Conservation (phyloP, 2,797 vertebrate species). For the Pangasius macronema region DNA sequence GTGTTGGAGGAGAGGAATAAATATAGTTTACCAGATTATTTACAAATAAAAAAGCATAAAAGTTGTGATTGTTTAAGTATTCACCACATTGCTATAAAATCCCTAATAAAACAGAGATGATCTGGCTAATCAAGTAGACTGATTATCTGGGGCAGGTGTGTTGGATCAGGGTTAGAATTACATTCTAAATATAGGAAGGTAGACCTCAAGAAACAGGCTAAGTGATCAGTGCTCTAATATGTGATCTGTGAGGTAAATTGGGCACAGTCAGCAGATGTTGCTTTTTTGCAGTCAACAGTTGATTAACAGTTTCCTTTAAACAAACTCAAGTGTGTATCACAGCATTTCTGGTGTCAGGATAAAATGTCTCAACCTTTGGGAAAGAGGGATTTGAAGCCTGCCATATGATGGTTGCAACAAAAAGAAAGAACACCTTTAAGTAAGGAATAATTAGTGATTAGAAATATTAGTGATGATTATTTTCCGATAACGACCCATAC, state of each 20-base stretch:
- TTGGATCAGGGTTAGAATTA: slow-evolving; percentile 4
- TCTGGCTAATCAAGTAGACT: background rate
- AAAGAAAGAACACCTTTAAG: slow-evolving; percentile 3
- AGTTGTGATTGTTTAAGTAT: background rate
- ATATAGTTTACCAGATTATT: background rate
- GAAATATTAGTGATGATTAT: background rate
- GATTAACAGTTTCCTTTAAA: slow-evolving; percentile 60
- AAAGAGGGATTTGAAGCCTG: slow-evolving; percentile 32
- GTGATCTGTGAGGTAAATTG: slow-evolving; percentile 48
- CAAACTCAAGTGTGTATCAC: slow-evolving; percentile 59
- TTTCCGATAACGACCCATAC: background rate
- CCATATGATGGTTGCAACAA: slow-evolving; percentile 10
- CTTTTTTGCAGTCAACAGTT: slow-evolving; percentile 53
- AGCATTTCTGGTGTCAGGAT: slow-evolving; percentile 54
- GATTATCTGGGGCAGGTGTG: slow-evolving; percentile 17
- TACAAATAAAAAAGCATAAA: background rate
- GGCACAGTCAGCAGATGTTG: slow-evolving; percentile 54
- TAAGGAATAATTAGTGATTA: background rate
- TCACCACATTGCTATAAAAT: background rate
- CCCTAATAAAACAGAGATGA: background rate
- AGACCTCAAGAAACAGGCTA: background rate
- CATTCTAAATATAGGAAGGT: background rate
- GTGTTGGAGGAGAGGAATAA: background rate
- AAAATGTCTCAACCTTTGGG: slow-evolving; percentile 51
- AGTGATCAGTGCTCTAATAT: slow-evolving; percentile 43